Evolutionary conservation across 2,888 invertebrate species (phyloP).

Genomic region (Netelia inedita): DNA sequence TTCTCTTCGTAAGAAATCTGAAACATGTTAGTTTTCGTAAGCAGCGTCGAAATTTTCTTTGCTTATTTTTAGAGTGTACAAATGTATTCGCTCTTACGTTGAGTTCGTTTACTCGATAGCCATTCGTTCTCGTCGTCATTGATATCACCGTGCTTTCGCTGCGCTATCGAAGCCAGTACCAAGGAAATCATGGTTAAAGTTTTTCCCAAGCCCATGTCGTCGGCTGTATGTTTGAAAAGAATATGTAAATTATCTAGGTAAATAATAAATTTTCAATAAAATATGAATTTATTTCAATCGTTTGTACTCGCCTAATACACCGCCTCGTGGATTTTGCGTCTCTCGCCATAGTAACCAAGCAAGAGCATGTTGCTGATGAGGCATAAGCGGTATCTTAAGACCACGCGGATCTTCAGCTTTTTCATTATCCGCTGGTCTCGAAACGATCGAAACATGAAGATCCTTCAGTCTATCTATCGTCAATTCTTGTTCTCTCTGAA

Average conservation of each 20-base stretch:
- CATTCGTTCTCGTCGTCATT: constrained; percentile 79
- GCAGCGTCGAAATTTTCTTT: background rate
- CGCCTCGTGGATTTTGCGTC: constrained; percentile 93
- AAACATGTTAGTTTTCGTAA: background rate
- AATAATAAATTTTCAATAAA: background rate
- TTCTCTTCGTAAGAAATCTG: no score
- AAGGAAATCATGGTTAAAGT: constrained; percentile 94
- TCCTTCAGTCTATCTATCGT: constrained; percentile 91
- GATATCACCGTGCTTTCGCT: constrained; percentile 76
- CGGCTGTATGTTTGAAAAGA: constrained; percentile 85
- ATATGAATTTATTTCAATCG: constrained; percentile 3
- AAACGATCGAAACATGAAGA: no score
- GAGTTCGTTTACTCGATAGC: constrained; percentile 71
- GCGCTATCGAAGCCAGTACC: constrained; percentile 84
- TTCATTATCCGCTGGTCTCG: constrained; percentile 89
- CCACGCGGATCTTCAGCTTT: constrained; percentile 88
- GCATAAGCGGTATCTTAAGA: constrained; percentile 90
- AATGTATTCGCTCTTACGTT: no score
- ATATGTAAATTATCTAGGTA: background rate
- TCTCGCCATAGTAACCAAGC: constrained; percentile 97
- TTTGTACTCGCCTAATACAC: constrained; percentile 90
- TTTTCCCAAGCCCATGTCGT: constrained; percentile 94
- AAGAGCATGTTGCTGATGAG: constrained; percentile 94
- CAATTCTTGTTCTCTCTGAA: constrained; percentile 89
- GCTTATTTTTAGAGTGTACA: no score